Evolutionary conservation across 1,140 invertebrate species (phyloP).

Genomic region (Battus philenor): DNA sequence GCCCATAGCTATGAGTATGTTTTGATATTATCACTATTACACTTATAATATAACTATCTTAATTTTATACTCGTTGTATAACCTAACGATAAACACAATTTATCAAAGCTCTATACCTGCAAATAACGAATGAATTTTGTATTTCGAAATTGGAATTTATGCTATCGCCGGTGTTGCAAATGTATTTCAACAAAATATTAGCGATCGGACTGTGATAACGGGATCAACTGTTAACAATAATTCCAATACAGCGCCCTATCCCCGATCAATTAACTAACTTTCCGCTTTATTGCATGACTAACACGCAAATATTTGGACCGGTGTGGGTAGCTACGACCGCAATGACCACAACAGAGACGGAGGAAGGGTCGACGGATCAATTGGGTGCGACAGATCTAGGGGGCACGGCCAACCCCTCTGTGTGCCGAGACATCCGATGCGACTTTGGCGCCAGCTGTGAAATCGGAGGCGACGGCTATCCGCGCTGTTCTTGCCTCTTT

Average conservation of each 20-base stretch:
- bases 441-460: constrained; percentile 90
- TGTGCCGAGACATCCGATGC: constrained; percentile 88
- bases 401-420: constrained; percentile 77
- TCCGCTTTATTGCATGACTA: constrained; percentile 69
- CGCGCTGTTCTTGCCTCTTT: constrained; percentile 86
- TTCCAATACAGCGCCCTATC: constrained; percentile 63
- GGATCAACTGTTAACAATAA: constrained; percentile 55
- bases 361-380: constrained; percentile 53
- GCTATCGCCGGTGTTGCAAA: constrained; percentile 13
- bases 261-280: constrained; percentile 69
- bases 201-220: constrained; percentile 52
- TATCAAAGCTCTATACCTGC: background rate
- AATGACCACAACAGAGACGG: constrained; percentile 61
- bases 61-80: background rate
- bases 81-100: background rate
- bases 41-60: no score
- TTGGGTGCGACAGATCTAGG: constrained; percentile 47
- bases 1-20: constrained; percentile 80
- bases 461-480: constrained; percentile 83
- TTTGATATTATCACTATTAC: background rate
- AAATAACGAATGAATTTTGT: constrained; percentile 7
- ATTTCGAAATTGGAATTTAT: constrained; percentile 20
- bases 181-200: constrained; percentile 44
- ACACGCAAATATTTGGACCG: constrained; percentile 69
- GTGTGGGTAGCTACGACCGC: constrained; percentile 63